Percentiles rank a stretch among this genome's conserved stretches.
phyloP scores from a whole-genome alignment of 2,888 invertebrate species.

The Xanthostigma xanthostigma region DNA sequence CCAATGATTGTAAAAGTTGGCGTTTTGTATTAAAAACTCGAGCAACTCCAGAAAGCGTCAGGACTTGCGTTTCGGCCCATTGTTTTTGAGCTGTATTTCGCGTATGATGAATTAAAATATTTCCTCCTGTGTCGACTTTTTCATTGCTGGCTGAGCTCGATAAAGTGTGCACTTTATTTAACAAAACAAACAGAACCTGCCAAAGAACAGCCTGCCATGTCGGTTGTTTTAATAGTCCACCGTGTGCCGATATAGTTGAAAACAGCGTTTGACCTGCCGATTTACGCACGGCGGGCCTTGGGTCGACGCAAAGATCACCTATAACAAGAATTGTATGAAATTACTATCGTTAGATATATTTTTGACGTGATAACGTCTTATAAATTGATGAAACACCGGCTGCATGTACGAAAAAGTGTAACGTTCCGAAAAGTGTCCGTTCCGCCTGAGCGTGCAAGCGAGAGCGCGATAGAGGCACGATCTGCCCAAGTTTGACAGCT shows the following conservation, averaged over 20 bases:
- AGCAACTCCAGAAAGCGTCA: slow-evolving; percentile 82
- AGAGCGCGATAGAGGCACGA: no score
- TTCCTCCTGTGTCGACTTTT: slow-evolving; percentile 81
- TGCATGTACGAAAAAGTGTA: no score
- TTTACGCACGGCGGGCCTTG: slow-evolving; percentile 89
- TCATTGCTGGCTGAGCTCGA: slow-evolving; percentile 57
- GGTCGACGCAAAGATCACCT: slow-evolving; percentile 87
- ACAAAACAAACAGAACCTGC: slow-evolving; percentile 88
- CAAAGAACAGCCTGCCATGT: slow-evolving; percentile 92
- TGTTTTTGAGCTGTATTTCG: slow-evolving; percentile 98
- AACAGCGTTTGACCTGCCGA: slow-evolving; percentile 96
- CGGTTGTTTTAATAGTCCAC: slow-evolving; percentile 66
- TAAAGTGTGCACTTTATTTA: slow-evolving; percentile 76
- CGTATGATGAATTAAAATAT: slow-evolving; percentile 94
- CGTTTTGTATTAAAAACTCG: slow-evolving; percentile 86
- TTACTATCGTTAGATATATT: not conserved
- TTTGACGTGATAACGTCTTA: no score
- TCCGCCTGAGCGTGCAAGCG: no score
- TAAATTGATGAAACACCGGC: no score
- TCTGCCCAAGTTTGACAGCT: no score
- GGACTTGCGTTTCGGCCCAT: slow-evolving; percentile 95
- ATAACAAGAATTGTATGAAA: slow-evolving; percentile 2
- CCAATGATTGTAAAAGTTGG: slow-evolving; percentile 63
- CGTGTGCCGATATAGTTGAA: slow-evolving; percentile 94
- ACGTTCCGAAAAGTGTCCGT: no score